Evolutionary conservation across 2,888 invertebrate genomes (phyloP).

Genomic region (Clusia tigrina): DNA sequence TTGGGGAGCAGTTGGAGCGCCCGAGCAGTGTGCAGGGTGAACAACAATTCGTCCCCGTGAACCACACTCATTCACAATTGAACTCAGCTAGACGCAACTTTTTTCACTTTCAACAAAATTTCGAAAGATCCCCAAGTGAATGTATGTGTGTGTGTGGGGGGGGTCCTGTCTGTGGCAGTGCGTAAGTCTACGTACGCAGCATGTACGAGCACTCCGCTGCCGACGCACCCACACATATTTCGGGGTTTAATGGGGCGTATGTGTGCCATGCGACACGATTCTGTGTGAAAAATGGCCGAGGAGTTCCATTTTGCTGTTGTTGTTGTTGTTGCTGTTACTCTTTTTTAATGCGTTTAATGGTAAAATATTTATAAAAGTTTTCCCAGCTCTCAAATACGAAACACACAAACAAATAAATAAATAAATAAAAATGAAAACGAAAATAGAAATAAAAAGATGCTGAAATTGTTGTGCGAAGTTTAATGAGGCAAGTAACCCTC

Average conservation of each 20-base stretch:
- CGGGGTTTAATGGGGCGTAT: slow-evolving; percentile 50
- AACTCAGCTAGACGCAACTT: no score
- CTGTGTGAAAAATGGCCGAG: slow-evolving; percentile 1
- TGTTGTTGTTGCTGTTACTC: background rate
- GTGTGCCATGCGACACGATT: slow-evolving; percentile 39
- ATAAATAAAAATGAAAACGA: background rate
- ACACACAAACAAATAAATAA: no score
- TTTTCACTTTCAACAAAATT: no score
- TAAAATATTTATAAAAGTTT: background rate
- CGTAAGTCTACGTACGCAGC: no score
- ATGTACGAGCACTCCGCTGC: no score
- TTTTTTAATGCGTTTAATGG: background rate
- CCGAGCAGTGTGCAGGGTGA: no score
- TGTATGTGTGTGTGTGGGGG: background rate
- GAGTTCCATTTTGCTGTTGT: background rate
- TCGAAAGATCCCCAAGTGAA: background rate
- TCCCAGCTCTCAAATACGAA: no score
- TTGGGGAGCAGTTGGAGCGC: no score
- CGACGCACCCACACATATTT: slow-evolving; percentile 40
- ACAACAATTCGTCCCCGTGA: no score
- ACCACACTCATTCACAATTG: no score
- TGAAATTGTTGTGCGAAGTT: slow-evolving; percentile 50
- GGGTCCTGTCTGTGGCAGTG: background rate
- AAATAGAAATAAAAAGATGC: background rate
- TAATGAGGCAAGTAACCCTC: slow-evolving; percentile 58